Percentiles rank a stretch among this genome's conserved stretches.
phyloP scores from a whole-genome alignment of 2,888 invertebrate species.

The Arctia plantaginis region DNA sequence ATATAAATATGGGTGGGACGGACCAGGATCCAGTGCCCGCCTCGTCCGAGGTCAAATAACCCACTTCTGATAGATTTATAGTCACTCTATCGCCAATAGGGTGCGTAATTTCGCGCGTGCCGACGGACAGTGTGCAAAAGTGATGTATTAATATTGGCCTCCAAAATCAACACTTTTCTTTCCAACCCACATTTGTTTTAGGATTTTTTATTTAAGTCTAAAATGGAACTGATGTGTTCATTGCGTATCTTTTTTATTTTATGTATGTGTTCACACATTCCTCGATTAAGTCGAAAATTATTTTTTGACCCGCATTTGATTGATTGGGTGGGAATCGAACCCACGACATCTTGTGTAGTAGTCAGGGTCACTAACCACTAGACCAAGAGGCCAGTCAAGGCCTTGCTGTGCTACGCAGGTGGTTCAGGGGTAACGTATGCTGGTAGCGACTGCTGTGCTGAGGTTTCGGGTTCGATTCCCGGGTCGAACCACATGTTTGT shows the following conservation, averaged over 20 bases:
- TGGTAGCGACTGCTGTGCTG: too few species aligned
- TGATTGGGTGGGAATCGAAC: too few species aligned
- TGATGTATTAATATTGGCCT: slow-evolving; percentile 36
- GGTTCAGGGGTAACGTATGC: too few species aligned
- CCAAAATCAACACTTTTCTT: slow-evolving; percentile 14
- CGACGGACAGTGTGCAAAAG: slow-evolving; percentile 24
- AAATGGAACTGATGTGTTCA: background rate
- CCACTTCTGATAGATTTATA: slow-evolving; percentile 53
- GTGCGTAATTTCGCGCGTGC: slow-evolving; percentile 36
- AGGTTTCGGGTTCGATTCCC: too few species aligned
- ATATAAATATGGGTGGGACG: slow-evolving; percentile 49
- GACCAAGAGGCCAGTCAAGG: too few species aligned
- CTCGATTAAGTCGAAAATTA: background rate
- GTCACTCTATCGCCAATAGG: slow-evolving; percentile 43
- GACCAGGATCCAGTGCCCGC: slow-evolving; percentile 16
- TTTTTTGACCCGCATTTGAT: background rate
- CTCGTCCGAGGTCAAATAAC: slow-evolving; percentile 32
- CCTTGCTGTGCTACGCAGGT: too few species aligned
- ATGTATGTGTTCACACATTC: background rate
- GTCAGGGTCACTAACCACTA: too few species aligned
- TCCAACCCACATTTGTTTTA: background rate
- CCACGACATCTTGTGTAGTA: too few species aligned
- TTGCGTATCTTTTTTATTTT: background rate
- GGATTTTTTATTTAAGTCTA: background rate
- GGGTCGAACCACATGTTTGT: too few species aligned